Percentiles rank a stretch among this genome's conserved stretches.
Evolutionary conservation across 2,888 invertebrate species (phyloP).

Genomic region (Parnassius glacialis): DNA sequence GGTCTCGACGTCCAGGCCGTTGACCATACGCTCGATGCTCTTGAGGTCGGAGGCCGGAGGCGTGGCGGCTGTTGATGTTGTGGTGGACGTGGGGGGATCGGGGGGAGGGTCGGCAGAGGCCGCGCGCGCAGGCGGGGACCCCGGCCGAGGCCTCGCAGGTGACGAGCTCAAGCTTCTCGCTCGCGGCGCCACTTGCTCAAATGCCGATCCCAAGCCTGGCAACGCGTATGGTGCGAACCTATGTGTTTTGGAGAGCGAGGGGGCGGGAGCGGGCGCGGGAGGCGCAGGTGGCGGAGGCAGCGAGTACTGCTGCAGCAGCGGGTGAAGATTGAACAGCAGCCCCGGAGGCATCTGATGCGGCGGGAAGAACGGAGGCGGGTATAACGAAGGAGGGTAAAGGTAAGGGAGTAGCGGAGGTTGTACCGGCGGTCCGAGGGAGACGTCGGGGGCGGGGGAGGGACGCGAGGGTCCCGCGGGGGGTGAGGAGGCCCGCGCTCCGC

Average conservation of each 20-base stretch:
- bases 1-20: slow-evolving; percentile 94
- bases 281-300: slow-evolving; percentile 84
- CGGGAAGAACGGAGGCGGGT: slow-evolving; percentile 88
- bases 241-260: slow-evolving; percentile 83
- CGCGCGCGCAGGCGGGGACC: slow-evolving; percentile 72
- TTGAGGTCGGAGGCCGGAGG: slow-evolving; percentile 91
- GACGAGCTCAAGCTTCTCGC: slow-evolving; percentile 84
- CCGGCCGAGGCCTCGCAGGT: slow-evolving; percentile 69
- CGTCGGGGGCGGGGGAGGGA: slow-evolving; percentile 93
- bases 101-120: slow-evolving; percentile 77
- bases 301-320: slow-evolving; percentile 93
- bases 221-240: slow-evolving; percentile 95
- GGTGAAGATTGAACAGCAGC: slow-evolving; percentile 92
- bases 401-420: slow-evolving; percentile 96
- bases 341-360: slow-evolving; percentile 90
- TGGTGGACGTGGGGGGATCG: slow-evolving; percentile 78
- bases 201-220: slow-evolving; percentile 90
- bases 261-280: slow-evolving; percentile 84
- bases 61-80: slow-evolving; percentile 73
- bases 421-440: slow-evolving; percentile 95
- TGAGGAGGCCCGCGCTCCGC: slow-evolving; percentile 80
- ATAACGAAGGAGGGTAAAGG: slow-evolving; percentile 94
- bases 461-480: slow-evolving; percentile 81
- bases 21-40: slow-evolving; percentile 98
- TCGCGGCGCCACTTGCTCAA: slow-evolving; percentile 93